Evolutionary conservation across 2,888 invertebrate genomes (phyloP).

Genomic region (Parelbella ahira): DNA sequence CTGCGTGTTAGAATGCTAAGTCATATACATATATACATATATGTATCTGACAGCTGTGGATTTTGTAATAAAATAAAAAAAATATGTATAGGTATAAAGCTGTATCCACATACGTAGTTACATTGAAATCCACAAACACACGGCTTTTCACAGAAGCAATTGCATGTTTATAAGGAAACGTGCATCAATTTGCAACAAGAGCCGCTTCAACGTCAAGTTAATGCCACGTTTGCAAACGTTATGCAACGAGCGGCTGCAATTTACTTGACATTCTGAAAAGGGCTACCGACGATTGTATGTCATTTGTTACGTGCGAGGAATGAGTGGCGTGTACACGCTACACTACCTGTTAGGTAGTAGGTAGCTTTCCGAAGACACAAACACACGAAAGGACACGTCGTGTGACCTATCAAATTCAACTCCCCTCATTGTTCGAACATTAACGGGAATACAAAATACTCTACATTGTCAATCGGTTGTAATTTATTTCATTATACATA

Average conservation of each 20-base stretch:
- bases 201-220: constrained; percentile 26
- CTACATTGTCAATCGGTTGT: too few relatives aligned
- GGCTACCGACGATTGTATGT: constrained; percentile 53
- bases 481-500: too few relatives aligned
- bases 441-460: too few relatives aligned
- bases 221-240: constrained; percentile 45
- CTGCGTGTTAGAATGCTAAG: too few relatives aligned
- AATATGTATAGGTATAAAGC: too few relatives aligned
- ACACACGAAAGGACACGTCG: background rate
- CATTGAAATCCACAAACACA: constrained; percentile 5
- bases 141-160: constrained; percentile 3
- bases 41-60: too few relatives aligned
- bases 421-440: too few relatives aligned
- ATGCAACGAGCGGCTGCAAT: constrained; percentile 47
- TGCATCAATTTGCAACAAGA: constrained; percentile 24
- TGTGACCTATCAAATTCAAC: too few relatives aligned
- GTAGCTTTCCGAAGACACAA: constrained; percentile 39
- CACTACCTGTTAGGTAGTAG: constrained; percentile 33
- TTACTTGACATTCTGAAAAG: constrained; percentile 60
- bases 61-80: too few relatives aligned
- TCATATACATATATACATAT: too few relatives aligned
- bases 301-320: constrained; percentile 44
- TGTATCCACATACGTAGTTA: too few relatives aligned
- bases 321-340: constrained; percentile 34
- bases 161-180: constrained; percentile 23